Percentiles rank a stretch among this genome's conserved stretches.
phyloP scores from a whole-genome alignment of 2,888 invertebrate genomes.

The Leptopterna dolabrata region DNA sequence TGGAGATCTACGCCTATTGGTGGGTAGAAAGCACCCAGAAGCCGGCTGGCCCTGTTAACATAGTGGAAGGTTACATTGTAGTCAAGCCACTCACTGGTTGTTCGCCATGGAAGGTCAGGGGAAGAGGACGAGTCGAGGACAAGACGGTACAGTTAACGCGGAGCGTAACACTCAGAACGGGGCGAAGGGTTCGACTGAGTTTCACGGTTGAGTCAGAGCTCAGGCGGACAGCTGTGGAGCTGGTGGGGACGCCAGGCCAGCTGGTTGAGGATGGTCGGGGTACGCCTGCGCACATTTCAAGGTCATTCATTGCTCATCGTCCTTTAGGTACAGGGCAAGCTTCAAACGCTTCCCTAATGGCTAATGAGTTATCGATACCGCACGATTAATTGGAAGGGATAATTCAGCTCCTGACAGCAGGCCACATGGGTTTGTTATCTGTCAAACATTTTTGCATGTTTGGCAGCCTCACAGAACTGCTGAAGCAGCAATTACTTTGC shows the following conservation, averaged over 20 bases:
- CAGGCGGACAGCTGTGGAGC: neutral
- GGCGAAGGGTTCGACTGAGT: neutral
- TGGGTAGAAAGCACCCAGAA: neutral
- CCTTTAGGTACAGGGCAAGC: neutral
- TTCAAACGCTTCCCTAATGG: neutral
- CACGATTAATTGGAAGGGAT: no score
- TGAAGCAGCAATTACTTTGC: no score
- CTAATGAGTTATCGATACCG: neutral
- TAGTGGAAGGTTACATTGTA: neutral
- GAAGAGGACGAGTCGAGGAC: neutral
- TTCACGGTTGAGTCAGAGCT: neutral
- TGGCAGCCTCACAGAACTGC: no score
- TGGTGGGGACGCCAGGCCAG: slow-evolving; percentile 10
- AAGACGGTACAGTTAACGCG: neutral
- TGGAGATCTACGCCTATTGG: no score
- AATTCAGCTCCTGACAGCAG: no score
- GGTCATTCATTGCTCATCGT: slow-evolving; percentile 7
- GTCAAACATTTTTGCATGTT: no score
- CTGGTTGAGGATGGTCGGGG: slow-evolving; percentile 31
- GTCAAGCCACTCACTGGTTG: neutral
- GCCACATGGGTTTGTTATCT: no score
- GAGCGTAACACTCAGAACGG: neutral
- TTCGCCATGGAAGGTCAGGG: neutral
- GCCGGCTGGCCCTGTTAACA: neutral
- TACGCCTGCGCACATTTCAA: neutral